Percentiles rank a stretch among this genome's conserved stretches.
These are phyloP conservation scores for Lophius piscatorius DNA, from an alignment of 2,113 vertebrate species.

Conservation along the genomic window DNA sequence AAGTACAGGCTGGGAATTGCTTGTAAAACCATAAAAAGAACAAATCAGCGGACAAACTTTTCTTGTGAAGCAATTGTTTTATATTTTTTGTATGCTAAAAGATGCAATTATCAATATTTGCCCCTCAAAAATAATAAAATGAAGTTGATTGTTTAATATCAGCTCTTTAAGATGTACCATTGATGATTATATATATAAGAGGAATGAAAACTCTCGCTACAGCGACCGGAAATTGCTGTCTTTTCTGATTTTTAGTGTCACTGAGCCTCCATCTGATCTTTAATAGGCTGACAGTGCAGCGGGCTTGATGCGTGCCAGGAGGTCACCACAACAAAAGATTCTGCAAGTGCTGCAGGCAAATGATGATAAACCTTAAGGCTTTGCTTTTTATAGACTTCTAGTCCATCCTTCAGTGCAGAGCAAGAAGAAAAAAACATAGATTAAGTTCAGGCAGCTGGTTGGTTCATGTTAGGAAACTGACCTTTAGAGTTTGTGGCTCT, in stretches of 20 bases:
- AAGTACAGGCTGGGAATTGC: no score
- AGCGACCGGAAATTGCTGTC: slow-evolving; percentile 32
- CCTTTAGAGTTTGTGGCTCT: slow-evolving; percentile 24
- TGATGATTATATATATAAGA: slow-evolving; percentile 1
- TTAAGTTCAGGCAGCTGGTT: slow-evolving; percentile 14
- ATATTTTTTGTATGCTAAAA: not conserved
- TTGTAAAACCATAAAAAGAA: no score
- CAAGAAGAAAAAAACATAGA: not conserved
- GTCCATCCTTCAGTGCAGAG: slow-evolving; percentile 14
- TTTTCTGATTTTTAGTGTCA: slow-evolving; percentile 51
- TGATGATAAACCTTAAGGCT: slow-evolving; percentile 39
- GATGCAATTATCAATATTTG: not conserved
- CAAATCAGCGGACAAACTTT: no score
- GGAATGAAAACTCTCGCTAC: not conserved
- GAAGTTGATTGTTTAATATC: no score
- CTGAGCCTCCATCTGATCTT: slow-evolving; percentile 40
- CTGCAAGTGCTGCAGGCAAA: slow-evolving; percentile 42
- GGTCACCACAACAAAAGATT: slow-evolving; percentile 59
- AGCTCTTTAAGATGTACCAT: no score
- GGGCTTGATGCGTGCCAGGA: slow-evolving; percentile 59
- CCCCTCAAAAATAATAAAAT: not conserved
- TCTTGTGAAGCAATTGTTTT: no score
- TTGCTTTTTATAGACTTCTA: slow-evolving; percentile 40
- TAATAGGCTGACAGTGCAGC: slow-evolving; percentile 56
- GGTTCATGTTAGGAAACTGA: not conserved